Conservation (phyloP, 2,888 invertebrate genomes). For the Stenodera caucasica region DNA sequence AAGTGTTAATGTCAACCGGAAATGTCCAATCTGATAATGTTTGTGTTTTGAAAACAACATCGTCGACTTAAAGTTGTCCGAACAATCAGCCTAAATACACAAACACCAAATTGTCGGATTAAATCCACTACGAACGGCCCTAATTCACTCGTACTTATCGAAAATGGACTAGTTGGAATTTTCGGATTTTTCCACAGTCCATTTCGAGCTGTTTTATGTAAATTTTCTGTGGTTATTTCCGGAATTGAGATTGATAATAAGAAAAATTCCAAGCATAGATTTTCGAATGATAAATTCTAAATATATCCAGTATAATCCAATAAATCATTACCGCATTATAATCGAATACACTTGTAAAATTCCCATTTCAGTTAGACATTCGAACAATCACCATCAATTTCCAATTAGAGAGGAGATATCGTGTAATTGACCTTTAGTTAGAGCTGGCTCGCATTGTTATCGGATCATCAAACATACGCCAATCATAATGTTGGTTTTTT, state of each 20-base stretch:
- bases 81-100: not conserved
- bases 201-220: no score
- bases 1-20: conserved; percentile 2
- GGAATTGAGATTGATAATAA: no score
- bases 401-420: conserved; percentile 23
- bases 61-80: not conserved
- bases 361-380: conserved; percentile 14
- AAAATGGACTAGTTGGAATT: conserved; percentile 8
- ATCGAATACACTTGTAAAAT: conserved; percentile 15
- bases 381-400: conserved; percentile 19
- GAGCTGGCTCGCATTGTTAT: not conserved
- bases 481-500: conserved; percentile 42
- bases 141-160: no score
- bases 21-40: not conserved
- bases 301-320: conserved; percentile 6
- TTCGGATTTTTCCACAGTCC: conserved; percentile 13
- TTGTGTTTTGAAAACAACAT: not conserved
- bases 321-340: not conserved
- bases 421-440: conserved; percentile 11
- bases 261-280: no score
- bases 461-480: conserved; percentile 43
- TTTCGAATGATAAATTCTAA: no score
- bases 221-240: no score
- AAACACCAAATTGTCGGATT: not conserved
- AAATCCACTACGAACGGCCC: not conserved